Conservation (phyloP, 2,113 vertebrate genomes). For the Antidorcas marsupialis region DNA sequence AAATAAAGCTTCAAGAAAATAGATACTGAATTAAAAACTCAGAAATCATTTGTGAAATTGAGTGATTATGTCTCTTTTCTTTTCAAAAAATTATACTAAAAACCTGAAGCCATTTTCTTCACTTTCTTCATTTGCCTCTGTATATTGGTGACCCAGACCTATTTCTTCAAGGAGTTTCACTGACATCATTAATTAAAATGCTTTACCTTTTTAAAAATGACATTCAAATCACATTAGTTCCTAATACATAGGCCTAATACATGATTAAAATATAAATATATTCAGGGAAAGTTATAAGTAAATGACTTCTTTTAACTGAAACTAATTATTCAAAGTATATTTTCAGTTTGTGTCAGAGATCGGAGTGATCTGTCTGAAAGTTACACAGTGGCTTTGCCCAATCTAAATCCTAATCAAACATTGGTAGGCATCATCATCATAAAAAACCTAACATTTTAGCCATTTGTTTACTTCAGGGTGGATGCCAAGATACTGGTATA, state of each 20-base stretch:
- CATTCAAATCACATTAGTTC: background rate
- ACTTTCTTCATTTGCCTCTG: background rate
- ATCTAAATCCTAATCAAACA: background rate
- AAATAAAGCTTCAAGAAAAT: background rate
- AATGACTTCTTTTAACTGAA: slow-evolving; percentile 19
- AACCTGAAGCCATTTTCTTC: background rate
- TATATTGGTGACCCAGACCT: background rate
- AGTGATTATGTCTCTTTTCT: background rate
- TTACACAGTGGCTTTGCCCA: background rate
- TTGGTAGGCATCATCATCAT: background rate
- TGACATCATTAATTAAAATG: background rate
- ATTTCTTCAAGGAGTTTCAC: background rate
- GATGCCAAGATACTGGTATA: background rate
- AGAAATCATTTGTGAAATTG: slow-evolving; percentile 27
- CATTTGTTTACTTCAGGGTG: background rate
- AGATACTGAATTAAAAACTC: background rate
- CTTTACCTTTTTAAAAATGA: background rate
- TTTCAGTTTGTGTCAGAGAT: background rate
- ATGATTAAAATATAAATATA: background rate
- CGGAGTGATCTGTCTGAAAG: background rate
- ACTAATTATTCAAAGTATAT: slow-evolving; percentile 9
- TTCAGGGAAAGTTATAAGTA: background rate
- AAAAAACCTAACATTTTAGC: background rate
- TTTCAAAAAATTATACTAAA: background rate
- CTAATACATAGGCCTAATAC: background rate